These are phyloP conservation scores for Onchidella celtica DNA, from an alignment of 2,888 invertebrate genomes.

Conservation along the genomic window DNA sequence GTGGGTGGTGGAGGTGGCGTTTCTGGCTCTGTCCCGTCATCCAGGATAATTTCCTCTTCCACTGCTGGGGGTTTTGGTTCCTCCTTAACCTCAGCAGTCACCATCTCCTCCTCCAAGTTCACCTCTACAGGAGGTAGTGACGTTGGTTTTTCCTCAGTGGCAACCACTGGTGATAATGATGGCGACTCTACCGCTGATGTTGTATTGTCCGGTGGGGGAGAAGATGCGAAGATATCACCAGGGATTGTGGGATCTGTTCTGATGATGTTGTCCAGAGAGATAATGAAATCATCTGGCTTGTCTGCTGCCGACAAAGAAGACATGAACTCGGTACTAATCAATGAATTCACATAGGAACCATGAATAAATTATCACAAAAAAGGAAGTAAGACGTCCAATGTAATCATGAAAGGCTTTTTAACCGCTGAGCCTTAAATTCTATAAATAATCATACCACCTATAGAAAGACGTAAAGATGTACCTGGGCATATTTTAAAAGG, in stretches of 20 bases:
- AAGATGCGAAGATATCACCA: slow-evolving; percentile 22
- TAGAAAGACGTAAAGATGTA: too few species aligned
- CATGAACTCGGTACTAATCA: too few species aligned
- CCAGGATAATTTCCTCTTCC: slow-evolving; percentile 2
- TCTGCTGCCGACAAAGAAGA: too few species aligned
- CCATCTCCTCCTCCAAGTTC: slow-evolving; percentile 11
- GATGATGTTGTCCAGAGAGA: slow-evolving; percentile 47
- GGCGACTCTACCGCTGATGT: background rate
- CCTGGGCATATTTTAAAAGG: too few species aligned
- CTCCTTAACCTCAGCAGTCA: background rate
- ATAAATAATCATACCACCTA: too few species aligned
- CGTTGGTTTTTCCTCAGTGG: background rate
- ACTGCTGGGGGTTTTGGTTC: too few species aligned
- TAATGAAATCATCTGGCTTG: slow-evolving; percentile 44
- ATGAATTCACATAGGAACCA: too few species aligned
- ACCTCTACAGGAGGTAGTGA: background rate
- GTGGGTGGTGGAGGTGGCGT: background rate
- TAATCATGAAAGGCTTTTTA: too few species aligned
- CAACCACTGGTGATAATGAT: background rate
- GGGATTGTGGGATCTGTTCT: slow-evolving; percentile 37
- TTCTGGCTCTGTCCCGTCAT: background rate
- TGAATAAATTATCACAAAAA: too few species aligned
- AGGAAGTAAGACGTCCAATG: too few species aligned
- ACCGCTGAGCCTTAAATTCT: too few species aligned
- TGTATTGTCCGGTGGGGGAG: background rate